Conservation (phyloP, 1,140 invertebrate genomes). For the Oncopodura yosiiana region DNA sequence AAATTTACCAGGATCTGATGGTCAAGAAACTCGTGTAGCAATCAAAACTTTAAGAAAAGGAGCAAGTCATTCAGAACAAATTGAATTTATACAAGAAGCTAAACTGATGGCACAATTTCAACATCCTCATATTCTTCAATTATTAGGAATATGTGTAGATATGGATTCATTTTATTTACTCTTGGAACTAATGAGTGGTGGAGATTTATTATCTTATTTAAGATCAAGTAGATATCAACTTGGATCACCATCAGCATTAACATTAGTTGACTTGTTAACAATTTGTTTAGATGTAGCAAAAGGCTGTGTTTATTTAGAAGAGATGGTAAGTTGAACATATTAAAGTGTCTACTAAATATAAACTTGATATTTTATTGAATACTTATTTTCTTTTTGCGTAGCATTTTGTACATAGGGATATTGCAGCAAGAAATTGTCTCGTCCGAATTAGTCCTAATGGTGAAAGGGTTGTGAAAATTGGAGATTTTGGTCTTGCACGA, state of each 20-base stretch:
- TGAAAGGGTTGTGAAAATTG: constrained; percentile 74
- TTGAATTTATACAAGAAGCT: constrained; percentile 92
- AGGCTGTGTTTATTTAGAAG: too few relatives aligned
- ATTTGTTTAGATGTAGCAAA: constrained; percentile 92
- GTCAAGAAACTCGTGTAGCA: constrained; percentile 58
- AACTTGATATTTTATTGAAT: too few relatives aligned
- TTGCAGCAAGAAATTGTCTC: constrained; percentile 87
- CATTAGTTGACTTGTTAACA: constrained; percentile 68
- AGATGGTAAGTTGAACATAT: too few relatives aligned
- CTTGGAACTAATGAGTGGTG: constrained; percentile 93
- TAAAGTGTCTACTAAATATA: too few relatives aligned
- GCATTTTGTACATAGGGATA: constrained; percentile 92
- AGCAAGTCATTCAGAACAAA: constrained; percentile 80
- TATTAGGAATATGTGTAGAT: constrained; percentile 88
- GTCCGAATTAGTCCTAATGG: constrained; percentile 53
- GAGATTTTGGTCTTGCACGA: constrained; percentile 86
- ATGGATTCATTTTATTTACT: constrained; percentile 86
- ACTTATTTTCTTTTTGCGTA: constrained; percentile 87
- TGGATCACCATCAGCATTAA: constrained; percentile 42
- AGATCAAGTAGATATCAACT: constrained; percentile 14
- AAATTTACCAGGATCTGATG: constrained; percentile 43
- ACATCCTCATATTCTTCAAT: constrained; percentile 84
- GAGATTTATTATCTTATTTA: constrained; percentile 84
- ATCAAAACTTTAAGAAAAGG: constrained; percentile 86
- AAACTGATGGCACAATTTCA: constrained; percentile 94